Evolutionary conservation across 2,113 vertebrate species (phyloP), one percentile per base, ranked within the genome.

Genomic region (Pungitius pungitius): DNA sequence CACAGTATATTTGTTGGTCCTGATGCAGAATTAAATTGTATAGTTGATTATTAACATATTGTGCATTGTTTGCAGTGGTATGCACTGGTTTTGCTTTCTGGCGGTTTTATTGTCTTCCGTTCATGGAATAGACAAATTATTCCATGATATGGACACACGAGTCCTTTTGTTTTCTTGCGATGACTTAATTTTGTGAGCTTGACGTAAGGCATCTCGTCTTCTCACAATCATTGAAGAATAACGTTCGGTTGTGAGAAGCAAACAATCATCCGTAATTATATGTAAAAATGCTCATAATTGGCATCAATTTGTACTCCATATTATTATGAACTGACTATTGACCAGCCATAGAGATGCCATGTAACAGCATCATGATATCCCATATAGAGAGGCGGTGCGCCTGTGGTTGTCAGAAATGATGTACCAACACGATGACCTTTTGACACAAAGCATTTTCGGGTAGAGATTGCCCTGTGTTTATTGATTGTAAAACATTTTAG

Each of bases 261-360:
- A 45, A 37, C 56, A 60, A 59, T 58, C 22, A 3, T 42, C 55
- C 49, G 1, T 35, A 64, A 54, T 58, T 12, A 63, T 59, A 69
- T 57, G 17, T 30, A 18, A 64, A 6, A 64, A 6, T 11, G n/a
- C 45, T 52, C 15, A 37, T 33, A n/a, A 30, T 40, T 49, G 12
- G 17, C 60, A 52, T 45, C 51, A n/a, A 42, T n/a, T n/a, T n/a
- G 8, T 33, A 54, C 7, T 52, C 24, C 3, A 4, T 40, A 9
- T 40, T 66, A 26, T 60, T 33, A 7, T 37, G 22, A 59, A 70
- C 4, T 47, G 43, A 47, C 63, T 43, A 72, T 22, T 42, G 45
- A 17, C n/a, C 51, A 67, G 35, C 70, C 33, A 75, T 72, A 42
- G 56, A 33, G 15, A 18, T 3, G 6, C 11, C 1, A 17, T 49